Conservation (phyloP, 2,888 invertebrate species). For the Xanthostigma xanthostigma region DNA sequence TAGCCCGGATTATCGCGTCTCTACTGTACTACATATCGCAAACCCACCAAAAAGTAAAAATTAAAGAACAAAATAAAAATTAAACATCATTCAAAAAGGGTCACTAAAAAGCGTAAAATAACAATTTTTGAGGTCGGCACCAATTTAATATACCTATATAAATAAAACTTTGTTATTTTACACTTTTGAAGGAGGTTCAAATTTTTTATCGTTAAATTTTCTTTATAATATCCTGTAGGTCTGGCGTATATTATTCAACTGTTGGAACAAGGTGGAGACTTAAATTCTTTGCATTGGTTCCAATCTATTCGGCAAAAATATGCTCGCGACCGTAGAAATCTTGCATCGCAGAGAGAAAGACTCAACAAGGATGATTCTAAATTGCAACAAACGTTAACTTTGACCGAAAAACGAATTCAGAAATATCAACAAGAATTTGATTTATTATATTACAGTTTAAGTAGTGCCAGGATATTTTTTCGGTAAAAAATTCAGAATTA, state of each 20-base stretch:
- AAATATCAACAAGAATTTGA: slow-evolving; percentile 71
- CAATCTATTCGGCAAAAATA: slow-evolving; percentile 68
- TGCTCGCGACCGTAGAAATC: slow-evolving; percentile 38
- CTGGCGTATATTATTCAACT: slow-evolving; percentile 83
- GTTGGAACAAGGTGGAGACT: slow-evolving; percentile 66
- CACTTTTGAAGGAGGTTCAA: no score
- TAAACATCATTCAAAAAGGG: no score
- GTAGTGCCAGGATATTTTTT: slow-evolving; percentile 91
- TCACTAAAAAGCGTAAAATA: no score
- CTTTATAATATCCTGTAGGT: slow-evolving; percentile 26
- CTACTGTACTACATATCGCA: no score
- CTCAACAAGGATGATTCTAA: slow-evolving; percentile 60
- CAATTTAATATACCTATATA: no score
- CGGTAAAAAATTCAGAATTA: not conserved
- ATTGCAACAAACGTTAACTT: slow-evolving; percentile 78
- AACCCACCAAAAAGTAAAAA: no score
- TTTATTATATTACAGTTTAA: slow-evolving; percentile 77
- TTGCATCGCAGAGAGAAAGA: slow-evolving; percentile 35
- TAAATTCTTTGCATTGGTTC: slow-evolving; percentile 93
- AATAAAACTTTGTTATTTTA: no score
- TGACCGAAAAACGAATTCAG: slow-evolving; percentile 74
- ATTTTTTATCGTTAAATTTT: no score
- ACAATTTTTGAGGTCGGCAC: no score
- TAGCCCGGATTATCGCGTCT: no score
- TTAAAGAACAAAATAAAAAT: no score